Percentiles rank a stretch among this genome's conserved stretches.
Evolutionary conservation across 1,140 invertebrate genomes (phyloP).

Genomic region (Leguminivora glycinivorella): DNA sequence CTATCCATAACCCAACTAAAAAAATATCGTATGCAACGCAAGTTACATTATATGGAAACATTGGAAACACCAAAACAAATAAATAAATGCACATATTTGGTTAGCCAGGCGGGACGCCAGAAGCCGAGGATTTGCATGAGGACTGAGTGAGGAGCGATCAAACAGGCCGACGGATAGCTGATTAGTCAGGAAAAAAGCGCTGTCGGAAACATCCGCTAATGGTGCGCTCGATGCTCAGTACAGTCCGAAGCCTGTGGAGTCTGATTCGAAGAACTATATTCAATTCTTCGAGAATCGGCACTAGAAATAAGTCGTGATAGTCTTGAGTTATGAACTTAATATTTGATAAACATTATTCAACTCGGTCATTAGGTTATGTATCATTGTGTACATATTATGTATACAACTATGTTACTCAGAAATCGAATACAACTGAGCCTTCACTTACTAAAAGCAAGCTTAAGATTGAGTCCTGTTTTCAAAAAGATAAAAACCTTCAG

Average conservation of each 20-base stretch:
- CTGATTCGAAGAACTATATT: neutral
- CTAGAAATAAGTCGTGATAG: neutral
- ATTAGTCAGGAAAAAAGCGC: constrained; percentile 23
- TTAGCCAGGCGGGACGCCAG: constrained; percentile 50
- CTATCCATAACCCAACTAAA: neutral
- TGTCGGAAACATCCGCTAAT: constrained; percentile 15
- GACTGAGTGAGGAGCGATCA: neutral
- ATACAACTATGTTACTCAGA: too few relatives aligned
- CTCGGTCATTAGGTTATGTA: too few relatives aligned
- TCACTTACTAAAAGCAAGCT: too few relatives aligned
- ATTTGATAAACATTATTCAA: too few relatives aligned
- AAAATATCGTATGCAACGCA: neutral
- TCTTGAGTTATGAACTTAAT: neutral
- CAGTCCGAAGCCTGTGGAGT: neutral
- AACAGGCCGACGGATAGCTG: constrained; percentile 19
- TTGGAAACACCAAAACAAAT: constrained; percentile 49
- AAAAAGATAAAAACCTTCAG: neutral
- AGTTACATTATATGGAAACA: constrained; percentile 19
- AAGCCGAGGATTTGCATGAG: constrained; percentile 56
- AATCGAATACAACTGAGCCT: too few relatives aligned
- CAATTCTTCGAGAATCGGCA: neutral
- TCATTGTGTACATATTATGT: too few relatives aligned
- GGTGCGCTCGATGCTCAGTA: neutral
- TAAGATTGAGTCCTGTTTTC: neutral
- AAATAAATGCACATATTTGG: constrained; percentile 73